Evolutionary conservation across 2,888 invertebrate species (phyloP), one percentile per base, ranked within the genome.

Genomic region (Dioctria linearis): DNA sequence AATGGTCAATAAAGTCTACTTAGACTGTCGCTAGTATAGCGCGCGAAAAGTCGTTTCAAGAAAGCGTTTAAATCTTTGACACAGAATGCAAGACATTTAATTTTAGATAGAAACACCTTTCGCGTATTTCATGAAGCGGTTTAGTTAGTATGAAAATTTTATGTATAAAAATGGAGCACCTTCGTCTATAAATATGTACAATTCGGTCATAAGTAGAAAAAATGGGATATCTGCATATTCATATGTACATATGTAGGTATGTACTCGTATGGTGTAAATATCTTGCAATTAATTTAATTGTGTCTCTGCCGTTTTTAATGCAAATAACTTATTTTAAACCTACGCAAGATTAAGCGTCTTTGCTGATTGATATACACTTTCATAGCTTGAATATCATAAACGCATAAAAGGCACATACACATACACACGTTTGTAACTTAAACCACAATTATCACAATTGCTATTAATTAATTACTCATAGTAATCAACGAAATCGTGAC

Each of bases 401-500:
- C 11, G 54, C 39, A 49, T 6, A 67, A 67, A 46, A 67, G 67
- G 25, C 40, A 40, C 54, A 40, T 1, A 25, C 25, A 25, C 25
- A 25, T 25, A 25, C 25, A 2, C 25, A 25, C 25, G 25, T 11
- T 51, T 49, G 54, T 37, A 67, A 67, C 46, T 37, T 71, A 40
- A 67, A 40, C 40, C 71, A 54, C 71, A 71, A 71, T 71, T 71
- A 71, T 54, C 39, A 71, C 71, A 71, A 71, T 71, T 71, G 71
- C 71, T 71, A 51, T 71, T 54, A 71, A 71, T 71, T 71, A 71
- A 71, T 71, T 71, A 71, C 54, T 40, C 25, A 25, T 49, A 54
- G 51, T 71, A 71, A 71, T 71, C 71, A 71, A 71, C 71, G 51
- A 71, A 71, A 71, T 71, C 71, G 71, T 71, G 71, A 71, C 71